Evolutionary conservation across 2,113 vertebrate genomes (phyloP).

Genomic region (Lepisosteus oculatus): DNA sequence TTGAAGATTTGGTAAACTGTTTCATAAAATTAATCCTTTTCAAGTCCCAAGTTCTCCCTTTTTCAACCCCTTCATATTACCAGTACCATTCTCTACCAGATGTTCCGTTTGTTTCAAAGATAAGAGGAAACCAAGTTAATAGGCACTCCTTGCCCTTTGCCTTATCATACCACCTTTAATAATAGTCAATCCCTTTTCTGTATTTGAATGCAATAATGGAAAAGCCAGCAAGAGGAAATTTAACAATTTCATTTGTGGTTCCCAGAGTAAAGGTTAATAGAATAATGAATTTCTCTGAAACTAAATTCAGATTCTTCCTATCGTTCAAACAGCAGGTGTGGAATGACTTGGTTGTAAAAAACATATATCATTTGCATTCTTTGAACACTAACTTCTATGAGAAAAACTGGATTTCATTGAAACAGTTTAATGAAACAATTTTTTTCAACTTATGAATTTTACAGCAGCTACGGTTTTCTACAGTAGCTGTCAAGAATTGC

Average conservation of each 20-base stretch:
- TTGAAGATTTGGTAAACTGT: slow-evolving; percentile 9
- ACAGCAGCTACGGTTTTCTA: background rate
- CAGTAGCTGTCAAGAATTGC: background rate
- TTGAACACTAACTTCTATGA: background rate
- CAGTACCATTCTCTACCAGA: slow-evolving; percentile 15
- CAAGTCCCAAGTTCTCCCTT: slow-evolving; percentile 5
- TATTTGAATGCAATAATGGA: slow-evolving; percentile 18
- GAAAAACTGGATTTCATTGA: slow-evolving; percentile 2
- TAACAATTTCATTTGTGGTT: slow-evolving; percentile 6
- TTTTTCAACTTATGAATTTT: background rate
- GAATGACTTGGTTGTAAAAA: slow-evolving; percentile 59
- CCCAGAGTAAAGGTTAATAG: slow-evolving; percentile 57
- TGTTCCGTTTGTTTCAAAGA: slow-evolving; percentile 24
- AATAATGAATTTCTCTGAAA: slow-evolving; percentile 63
- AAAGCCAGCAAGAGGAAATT: slow-evolving; percentile 11
- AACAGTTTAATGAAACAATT: background rate
- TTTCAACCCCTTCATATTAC: slow-evolving; percentile 13
- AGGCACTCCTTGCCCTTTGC: slow-evolving; percentile 31
- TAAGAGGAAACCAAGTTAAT: slow-evolving; percentile 37
- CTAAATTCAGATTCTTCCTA: slow-evolving; percentile 46
- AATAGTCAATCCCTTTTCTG: slow-evolving; percentile 24
- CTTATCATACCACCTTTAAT: slow-evolving; percentile 30
- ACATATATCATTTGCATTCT: slow-evolving; percentile 44
- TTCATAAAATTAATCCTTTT: slow-evolving; percentile 22
- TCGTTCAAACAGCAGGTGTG: slow-evolving; percentile 50